A percentile compares a stretch with the other conserved stretches of the same genome.
Evolutionary conservation across 2,888 invertebrate genomes (phyloP).

Genomic region (Julus scanicus): DNA sequence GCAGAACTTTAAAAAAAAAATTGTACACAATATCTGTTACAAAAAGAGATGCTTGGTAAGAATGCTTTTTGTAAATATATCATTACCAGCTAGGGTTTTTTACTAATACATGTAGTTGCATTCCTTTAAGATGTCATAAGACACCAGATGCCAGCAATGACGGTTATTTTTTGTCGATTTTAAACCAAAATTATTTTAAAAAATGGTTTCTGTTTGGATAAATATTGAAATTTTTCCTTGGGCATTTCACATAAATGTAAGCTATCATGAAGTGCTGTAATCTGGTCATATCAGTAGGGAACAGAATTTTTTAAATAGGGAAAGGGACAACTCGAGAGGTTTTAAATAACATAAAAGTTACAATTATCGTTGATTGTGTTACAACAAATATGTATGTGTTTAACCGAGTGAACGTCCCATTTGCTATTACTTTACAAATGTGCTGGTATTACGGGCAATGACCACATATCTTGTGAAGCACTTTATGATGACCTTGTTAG

Average conservation of each 20-base stretch:
- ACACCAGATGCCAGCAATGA: background rate
- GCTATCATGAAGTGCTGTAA: background rate
- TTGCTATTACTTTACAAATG: conserved; percentile 40
- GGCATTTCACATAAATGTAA: background rate
- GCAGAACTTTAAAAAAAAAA: background rate
- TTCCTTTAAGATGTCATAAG: background rate
- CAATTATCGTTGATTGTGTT: conserved; percentile 17
- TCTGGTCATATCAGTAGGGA: background rate
- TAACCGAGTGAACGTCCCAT: background rate
- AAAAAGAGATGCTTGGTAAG: background rate
- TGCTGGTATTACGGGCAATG: conserved; percentile 24
- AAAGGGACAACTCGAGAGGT: background rate
- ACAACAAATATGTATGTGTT: background rate
- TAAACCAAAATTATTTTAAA: background rate
- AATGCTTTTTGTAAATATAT: background rate
- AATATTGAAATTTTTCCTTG: background rate
- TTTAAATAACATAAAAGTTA: conserved; percentile 21
- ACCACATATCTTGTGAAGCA: conserved; percentile 45
- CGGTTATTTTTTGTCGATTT: too few relatives aligned
- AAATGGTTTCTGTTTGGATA: background rate
- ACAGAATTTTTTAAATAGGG: background rate
- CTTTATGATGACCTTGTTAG: background rate
- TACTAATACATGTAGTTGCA: background rate
- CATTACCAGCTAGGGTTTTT: background rate
- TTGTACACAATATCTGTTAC: background rate